These are phyloP conservation scores for Drosophila mulleri DNA, from an alignment of 2,888 invertebrate species.

Conservation along the genomic window DNA sequence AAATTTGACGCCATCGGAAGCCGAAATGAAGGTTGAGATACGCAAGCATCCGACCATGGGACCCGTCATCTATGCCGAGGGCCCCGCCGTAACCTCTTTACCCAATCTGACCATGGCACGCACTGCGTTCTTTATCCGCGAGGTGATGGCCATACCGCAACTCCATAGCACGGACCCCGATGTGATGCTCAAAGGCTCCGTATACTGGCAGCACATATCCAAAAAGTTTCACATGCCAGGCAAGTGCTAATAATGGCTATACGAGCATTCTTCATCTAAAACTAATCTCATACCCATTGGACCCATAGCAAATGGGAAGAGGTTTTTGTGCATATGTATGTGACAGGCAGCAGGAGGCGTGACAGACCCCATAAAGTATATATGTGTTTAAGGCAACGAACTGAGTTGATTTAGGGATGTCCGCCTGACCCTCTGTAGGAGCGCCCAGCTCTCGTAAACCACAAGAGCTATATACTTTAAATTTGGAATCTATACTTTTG, in stretches of 20 bases:
- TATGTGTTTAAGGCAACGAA: not conserved
- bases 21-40: slow-evolving; percentile 58
- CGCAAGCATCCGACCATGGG: slow-evolving; percentile 35
- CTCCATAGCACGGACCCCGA: slow-evolving; percentile 56
- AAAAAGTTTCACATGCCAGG: slow-evolving; percentile 64
- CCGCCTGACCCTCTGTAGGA: too few species aligned
- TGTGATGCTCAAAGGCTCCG: slow-evolving; percentile 13
- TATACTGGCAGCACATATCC: slow-evolving; percentile 64
- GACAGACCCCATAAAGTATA: too few species aligned
- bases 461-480: too few species aligned
- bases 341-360: too few species aligned
- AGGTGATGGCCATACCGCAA: slow-evolving; percentile 71
- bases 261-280: not conserved
- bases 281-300: too few species aligned
- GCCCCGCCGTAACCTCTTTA: not conserved
- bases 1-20: not conserved
- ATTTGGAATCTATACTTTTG: not conserved
- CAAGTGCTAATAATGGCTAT: slow-evolving; percentile 21
- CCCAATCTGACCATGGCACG: slow-evolving; percentile 50
- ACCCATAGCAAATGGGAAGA: too few species aligned
- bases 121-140: slow-evolving; percentile 64
- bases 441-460: not conserved
- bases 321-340: too few species aligned
- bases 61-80: slow-evolving; percentile 35
- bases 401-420: too few species aligned